A percentile compares a stretch with the other conserved stretches of the same genome.
Conservation (phyloP, 30 jellyfish, hydroid and myxozoan species). For the Kudoa iwatai region DNA sequence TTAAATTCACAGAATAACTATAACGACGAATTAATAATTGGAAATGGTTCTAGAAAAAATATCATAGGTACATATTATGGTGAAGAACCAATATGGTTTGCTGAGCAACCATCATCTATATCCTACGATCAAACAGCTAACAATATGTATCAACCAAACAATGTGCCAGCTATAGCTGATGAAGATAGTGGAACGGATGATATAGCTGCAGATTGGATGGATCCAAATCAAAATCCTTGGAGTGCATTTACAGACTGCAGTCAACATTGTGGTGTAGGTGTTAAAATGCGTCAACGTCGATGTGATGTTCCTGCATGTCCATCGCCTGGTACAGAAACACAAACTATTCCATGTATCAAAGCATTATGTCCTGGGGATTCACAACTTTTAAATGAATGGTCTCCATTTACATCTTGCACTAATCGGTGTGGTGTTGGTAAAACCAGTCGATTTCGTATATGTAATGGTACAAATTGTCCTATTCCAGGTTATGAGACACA, state of each 20-base stretch:
- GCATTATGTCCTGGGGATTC: slow-evolving; percentile 37
- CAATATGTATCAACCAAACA: no score
- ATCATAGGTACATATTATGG: no score
- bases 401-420: slow-evolving; percentile 47
- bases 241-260: slow-evolving; percentile 34
- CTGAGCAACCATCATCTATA: no score
- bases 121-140: no score
- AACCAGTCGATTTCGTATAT: slow-evolving; percentile 34
- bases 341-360: slow-evolving; percentile 24
- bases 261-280: slow-evolving; percentile 61
- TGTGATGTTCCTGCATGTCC: slow-evolving; percentile 83
- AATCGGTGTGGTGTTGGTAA: slow-evolving; percentile 50
- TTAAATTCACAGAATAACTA: no score
- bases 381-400: slow-evolving; percentile 6
- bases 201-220: slow-evolving; percentile 18
- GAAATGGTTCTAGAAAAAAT: background rate
- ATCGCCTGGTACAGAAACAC: slow-evolving; percentile 61
- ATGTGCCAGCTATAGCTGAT: background rate
- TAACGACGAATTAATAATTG: no score
- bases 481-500: slow-evolving; percentile 62
- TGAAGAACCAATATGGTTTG: no score
- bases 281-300: slow-evolving; percentile 34
- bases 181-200: slow-evolving; percentile 1
- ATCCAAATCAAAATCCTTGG: slow-evolving; percentile 11
- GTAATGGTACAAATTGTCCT: slow-evolving; percentile 22